Conservation (phyloP, 64 coral and sea anemone genomes). For the Astreopora myriophthalma region DNA sequence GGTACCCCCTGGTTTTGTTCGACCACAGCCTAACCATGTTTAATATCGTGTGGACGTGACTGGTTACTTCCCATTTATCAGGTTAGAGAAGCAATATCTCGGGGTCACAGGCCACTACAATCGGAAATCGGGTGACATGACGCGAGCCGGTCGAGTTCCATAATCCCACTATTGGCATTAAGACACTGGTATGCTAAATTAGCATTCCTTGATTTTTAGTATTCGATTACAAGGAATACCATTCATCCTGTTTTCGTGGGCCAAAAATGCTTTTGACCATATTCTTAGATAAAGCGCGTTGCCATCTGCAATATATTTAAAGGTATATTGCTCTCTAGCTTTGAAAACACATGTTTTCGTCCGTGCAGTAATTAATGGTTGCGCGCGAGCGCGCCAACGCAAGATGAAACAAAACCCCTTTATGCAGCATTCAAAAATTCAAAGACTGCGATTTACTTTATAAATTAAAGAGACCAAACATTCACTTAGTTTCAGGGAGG, state of each 20-base stretch:
- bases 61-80: not conserved
- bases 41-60: not conserved
- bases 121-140: slow-evolving; percentile 16
- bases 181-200: not conserved
- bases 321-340: not conserved
- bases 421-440: not conserved
- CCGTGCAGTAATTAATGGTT: not conserved
- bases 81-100: not conserved
- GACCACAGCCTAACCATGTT: not conserved
- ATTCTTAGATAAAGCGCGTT: not conserved
- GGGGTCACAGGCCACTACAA: not conserved
- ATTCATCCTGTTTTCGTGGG: not conserved
- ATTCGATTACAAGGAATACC: not conserved
- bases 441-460: not conserved
- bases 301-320: not conserved
- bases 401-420: not conserved
- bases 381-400: not conserved
- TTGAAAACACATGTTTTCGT: not conserved
- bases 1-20: not conserved
- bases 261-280: not conserved
- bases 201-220: not conserved
- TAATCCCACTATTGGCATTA: not conserved
- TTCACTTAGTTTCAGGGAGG: not conserved
- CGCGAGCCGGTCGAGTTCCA: not conserved
- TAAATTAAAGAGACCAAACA: not conserved